These are phyloP conservation scores for Lophius piscatorius DNA, from an alignment of 2,113 vertebrate genomes.

Conservation along the genomic window DNA sequence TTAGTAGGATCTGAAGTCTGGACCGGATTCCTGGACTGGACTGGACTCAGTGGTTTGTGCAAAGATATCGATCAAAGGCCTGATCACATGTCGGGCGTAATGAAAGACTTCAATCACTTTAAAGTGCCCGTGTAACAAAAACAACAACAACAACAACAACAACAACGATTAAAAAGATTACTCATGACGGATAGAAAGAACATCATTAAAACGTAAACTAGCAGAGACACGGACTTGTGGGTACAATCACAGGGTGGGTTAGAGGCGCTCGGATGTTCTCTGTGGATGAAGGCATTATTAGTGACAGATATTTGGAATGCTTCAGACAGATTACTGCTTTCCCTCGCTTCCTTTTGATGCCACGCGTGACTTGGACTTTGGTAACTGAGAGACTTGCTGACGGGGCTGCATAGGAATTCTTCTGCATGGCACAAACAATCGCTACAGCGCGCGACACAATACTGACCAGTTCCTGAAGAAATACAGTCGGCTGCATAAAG, in stretches of 20 bases:
- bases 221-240: background rate
- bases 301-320: constrained; percentile 66
- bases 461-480: constrained; percentile 48
- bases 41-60: constrained; percentile 55
- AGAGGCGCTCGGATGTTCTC: constrained; percentile 27
- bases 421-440: constrained; percentile 51
- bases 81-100: constrained; percentile 43
- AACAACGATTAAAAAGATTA: constrained; percentile 55
- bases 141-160: too few species aligned
- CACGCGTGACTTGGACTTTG: constrained; percentile 66
- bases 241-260: constrained; percentile 43
- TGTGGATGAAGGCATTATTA: constrained; percentile 21
- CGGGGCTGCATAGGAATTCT: constrained; percentile 50
- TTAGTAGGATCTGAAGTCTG: background rate
- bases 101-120: constrained; percentile 65
- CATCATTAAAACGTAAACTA: constrained; percentile 43
- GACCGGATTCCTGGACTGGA: too few species aligned
- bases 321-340: constrained; percentile 50
- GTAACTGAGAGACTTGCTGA: constrained; percentile 57
- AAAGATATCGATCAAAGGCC: constrained; percentile 66
- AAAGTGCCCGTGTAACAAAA: constrained; percentile 82
- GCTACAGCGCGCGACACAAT: constrained; percentile 55
- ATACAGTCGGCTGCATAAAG: constrained; percentile 41
- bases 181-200: constrained; percentile 8
- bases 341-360: constrained; percentile 71